phyloP scores from a whole-genome alignment of 1,140 invertebrate genomes.

The Euura lappo region DNA sequence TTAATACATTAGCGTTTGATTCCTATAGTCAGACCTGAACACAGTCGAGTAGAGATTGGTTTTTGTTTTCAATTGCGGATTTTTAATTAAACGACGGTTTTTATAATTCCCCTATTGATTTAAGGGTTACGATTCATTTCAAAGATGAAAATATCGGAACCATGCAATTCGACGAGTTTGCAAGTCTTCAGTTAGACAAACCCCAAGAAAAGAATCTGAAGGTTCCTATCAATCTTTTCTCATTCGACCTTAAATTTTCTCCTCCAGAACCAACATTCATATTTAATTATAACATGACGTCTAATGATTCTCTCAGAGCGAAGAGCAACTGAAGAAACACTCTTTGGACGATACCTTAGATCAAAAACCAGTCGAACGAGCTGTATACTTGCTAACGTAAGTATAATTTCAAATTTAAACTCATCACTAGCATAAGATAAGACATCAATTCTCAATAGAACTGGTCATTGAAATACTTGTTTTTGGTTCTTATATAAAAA shows the following conservation, averaged over 20 bases:
- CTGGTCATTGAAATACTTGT: no score
- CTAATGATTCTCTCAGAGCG: conserved; percentile 32
- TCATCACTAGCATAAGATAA: neutral
- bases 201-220: conserved; percentile 16
- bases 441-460: no score
- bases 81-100: neutral
- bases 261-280: neutral
- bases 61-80: neutral
- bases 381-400: conserved; percentile 48
- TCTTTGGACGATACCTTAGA: conserved; percentile 39
- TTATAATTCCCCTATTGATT: neutral
- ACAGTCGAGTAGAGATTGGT: neutral
- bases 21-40: neutral
- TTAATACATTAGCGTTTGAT: no score
- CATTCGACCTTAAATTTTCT: neutral
- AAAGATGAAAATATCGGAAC: conserved; percentile 17
- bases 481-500: no score
- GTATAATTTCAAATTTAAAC: conserved; percentile 26
- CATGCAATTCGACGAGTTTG: conserved; percentile 40
- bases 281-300: neutral
- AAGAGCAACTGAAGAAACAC: conserved; percentile 45
- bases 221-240: neutral
- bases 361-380: conserved; percentile 40
- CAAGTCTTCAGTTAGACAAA: conserved; percentile 45
- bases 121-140: conserved; percentile 10